Evolutionary conservation across 1,140 invertebrate genomes (phyloP), one percentile per base, ranked within the genome.

Genomic region (Andricus grossulariae): DNA sequence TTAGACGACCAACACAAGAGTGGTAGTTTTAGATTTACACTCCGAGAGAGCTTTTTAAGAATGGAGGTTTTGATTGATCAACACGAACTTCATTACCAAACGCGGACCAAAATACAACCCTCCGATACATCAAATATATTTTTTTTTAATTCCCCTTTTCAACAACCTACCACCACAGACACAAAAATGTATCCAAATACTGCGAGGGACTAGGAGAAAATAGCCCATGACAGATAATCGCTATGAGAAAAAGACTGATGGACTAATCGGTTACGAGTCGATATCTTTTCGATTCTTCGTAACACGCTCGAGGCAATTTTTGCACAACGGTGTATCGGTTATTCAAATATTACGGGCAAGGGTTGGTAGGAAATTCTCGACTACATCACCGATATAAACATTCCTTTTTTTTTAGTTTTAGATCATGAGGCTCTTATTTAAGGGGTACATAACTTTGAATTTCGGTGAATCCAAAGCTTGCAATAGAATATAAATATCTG

Each of bases 221-320:
- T 83, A 79, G 82, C 82, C 85, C 86, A 87, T 87, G 86, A 88
- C 86, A 87, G 81, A 84, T 86, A 83, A 84, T 83, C 77, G 87
- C 85, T 86, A 87, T 88, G 86, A 88, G 87, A 88, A 84, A 87
- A 88, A 87, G 87, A 87, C 87, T 88, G 87, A 88, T 81, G 85
- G 85, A 80, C 76, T 82, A 76, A 82, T 54, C 72, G 75, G 70
- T 77, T 79, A 80, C 76, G 39, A 10, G 39, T 45, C 39, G 82
- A 77, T 78, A 70, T 74, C 82, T 54, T 85, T 84, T 78, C 60
- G 77, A 77, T 82, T 84, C 75, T 80, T 55, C 77, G 78, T 81
- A 78, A 81, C 70, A 25, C 19, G 84, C 82, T 83, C 55, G 75
- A 71, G 55, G 75, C 71, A 81, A 82, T 76, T 81, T 74, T 66